Conservation (phyloP, 2,113 vertebrate genomes). For the Chascanopsetta lugubris region DNA sequence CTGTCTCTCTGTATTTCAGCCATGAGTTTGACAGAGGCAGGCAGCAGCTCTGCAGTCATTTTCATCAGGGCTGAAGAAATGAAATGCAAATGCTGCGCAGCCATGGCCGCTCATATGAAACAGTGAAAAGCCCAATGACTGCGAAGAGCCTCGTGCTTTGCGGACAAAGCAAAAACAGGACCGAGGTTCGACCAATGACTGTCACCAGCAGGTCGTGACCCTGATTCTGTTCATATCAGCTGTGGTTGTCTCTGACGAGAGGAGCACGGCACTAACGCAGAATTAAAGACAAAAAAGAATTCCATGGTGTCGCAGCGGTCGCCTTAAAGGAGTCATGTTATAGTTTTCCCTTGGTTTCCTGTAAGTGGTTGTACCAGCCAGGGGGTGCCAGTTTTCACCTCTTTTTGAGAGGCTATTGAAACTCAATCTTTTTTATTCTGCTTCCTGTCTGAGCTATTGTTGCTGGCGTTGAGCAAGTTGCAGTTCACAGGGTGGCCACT, state of each 20-base stretch:
- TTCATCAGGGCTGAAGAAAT: background rate
- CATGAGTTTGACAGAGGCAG: background rate
- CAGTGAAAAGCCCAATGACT: no score
- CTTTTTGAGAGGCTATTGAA: no score
- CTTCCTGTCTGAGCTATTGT: no score
- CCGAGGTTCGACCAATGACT: conserved; percentile 33
- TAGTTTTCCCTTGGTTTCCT: no score
- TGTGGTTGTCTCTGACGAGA: conserved; percentile 14
- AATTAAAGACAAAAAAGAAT: no score
- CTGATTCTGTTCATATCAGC: conserved; percentile 37
- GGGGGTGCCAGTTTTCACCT: no score
- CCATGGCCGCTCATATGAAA: background rate
- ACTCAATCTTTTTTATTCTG: no score
- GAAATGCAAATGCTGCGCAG: background rate
- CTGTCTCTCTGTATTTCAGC: background rate
- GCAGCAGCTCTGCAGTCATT: background rate
- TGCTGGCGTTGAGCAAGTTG: no score
- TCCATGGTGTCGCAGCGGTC: no score
- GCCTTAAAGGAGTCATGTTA: no score
- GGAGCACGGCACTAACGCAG: conserved; percentile 28
- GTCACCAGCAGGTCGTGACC: conserved; percentile 36
- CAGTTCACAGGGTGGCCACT: no score
- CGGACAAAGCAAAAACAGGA: conserved; percentile 58
- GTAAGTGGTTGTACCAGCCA: no score
- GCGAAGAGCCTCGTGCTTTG: conserved; percentile 34